phyloP scores from a whole-genome alignment of 2,113 vertebrate genomes.

The Labeo catla region DNA sequence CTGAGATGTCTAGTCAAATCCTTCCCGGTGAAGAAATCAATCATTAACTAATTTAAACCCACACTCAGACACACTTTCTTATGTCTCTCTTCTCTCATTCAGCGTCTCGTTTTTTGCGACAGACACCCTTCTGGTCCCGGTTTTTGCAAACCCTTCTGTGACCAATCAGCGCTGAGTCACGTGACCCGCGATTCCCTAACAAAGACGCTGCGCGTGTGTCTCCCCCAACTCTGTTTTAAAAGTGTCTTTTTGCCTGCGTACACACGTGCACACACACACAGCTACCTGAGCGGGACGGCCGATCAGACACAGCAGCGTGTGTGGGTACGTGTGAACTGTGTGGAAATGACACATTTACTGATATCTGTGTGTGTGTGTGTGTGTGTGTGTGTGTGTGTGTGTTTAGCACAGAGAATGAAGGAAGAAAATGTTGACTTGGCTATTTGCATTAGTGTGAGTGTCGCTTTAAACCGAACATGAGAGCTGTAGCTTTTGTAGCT shows the following conservation, averaged over 20 bases:
- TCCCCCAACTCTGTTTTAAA: constrained; percentile 56
- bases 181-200: constrained; percentile 82
- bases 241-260: constrained; percentile 29
- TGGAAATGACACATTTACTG: background rate
- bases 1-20: background rate
- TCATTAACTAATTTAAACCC: background rate
- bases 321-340: constrained; percentile 15
- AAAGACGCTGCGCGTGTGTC: constrained; percentile 77
- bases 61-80: background rate
- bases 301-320: constrained; percentile 32
- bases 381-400: constrained; percentile 13
- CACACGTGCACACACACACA: constrained; percentile 32
- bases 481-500: background rate
- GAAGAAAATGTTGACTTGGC: constrained; percentile 36
- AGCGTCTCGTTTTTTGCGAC: constrained; percentile 47
- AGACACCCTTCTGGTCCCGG: constrained; percentile 64
- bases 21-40: background rate
- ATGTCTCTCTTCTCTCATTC: constrained; percentile 14
- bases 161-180: constrained; percentile 81
- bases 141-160: constrained; percentile 66
- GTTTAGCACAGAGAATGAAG: background rate
- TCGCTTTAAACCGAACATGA: background rate
- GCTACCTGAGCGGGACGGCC: background rate
- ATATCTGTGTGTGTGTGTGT: constrained; percentile 22
- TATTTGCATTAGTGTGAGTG: background rate